Evolutionary conservation across 2,113 vertebrate genomes (phyloP).

Genomic region (Pardalotus punctatus): DNA sequence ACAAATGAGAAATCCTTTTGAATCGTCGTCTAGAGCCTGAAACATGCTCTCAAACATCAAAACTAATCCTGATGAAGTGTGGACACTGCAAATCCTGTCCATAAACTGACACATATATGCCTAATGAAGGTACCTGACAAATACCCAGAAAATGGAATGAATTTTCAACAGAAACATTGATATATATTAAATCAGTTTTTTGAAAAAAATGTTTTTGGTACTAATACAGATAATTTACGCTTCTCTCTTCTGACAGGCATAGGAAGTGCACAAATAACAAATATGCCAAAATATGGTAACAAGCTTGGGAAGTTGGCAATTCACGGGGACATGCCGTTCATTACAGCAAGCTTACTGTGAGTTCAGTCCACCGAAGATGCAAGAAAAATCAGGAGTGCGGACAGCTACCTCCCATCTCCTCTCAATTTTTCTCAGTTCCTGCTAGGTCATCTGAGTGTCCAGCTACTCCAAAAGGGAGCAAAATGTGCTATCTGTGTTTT

Average conservation of each 20-base stretch:
- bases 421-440: not conserved
- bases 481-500: not conserved
- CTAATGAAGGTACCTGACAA: not conserved
- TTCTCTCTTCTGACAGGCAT: not conserved
- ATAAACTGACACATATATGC: not conserved
- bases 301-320: not conserved
- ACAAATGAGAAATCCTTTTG: not conserved
- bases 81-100: not conserved
- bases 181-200: rapidly evolving
- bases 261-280: not conserved
- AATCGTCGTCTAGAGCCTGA: not conserved
- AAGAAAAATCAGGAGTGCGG: not conserved
- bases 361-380: not conserved
- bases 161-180: not conserved
- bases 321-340: not conserved
- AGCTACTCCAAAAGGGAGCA: not conserved
- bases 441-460: not conserved
- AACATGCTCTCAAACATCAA: not conserved
- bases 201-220: not conserved
- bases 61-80: not conserved
- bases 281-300: not conserved
- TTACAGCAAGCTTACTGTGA: not conserved
- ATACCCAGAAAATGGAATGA: not conserved
- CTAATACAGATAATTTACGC: not conserved
- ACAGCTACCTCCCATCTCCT: not conserved